Base-by-base conservation (phyloP, 64 coral and sea anemone species). In the Hydrozoanthus tunicans region DNA sequence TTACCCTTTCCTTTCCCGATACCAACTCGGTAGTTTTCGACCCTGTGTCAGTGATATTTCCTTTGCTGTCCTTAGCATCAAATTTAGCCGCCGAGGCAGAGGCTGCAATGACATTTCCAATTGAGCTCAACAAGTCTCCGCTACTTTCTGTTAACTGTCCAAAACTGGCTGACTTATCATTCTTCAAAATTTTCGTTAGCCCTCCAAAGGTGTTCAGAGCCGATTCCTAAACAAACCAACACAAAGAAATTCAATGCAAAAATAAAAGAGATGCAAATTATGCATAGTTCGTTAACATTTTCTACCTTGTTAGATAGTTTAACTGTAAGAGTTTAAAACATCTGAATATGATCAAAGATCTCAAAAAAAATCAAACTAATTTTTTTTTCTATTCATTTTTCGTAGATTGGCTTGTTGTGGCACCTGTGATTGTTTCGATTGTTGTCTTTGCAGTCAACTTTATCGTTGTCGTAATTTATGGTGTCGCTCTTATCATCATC, bases 1-100 rank as follows among this genome's bases (percentile, higher is more conserved):
- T 80, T 86, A 88, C 84, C 84, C 55, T 59, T 5, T 88, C 53
- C 58, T 86, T 86, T 52, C 53, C 26, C 6, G 83, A 86, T 26
- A 86, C 69, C 5, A 10, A 8, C 55, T 10, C 63, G 9, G n/a
- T 85, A 71, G 69, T 3, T 52, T 56, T 70, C 15, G 81, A 83
- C 6, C 64, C 83, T 6, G 68, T 26, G 7, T 11, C 68, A 59
- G 68, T 73, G 12, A 72, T 72, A 72, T 56, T 71, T 1, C 9
- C 65, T 58, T 13, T 10, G 3, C 65, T 58, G 23, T 7, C 66
- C 72, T 32, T 15, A 9, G 26, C 74, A 6, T 59, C 23, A 9
- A 88, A 14, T 11, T 25, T 74, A 0, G 84, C 84, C 4, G 4
- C 69, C 43, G 7, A 15, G 23, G 84, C 68, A 20, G 84, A 88